phyloP scores from a whole-genome alignment of 2,888 invertebrate species.

The Drosophila barbarae region DNA sequence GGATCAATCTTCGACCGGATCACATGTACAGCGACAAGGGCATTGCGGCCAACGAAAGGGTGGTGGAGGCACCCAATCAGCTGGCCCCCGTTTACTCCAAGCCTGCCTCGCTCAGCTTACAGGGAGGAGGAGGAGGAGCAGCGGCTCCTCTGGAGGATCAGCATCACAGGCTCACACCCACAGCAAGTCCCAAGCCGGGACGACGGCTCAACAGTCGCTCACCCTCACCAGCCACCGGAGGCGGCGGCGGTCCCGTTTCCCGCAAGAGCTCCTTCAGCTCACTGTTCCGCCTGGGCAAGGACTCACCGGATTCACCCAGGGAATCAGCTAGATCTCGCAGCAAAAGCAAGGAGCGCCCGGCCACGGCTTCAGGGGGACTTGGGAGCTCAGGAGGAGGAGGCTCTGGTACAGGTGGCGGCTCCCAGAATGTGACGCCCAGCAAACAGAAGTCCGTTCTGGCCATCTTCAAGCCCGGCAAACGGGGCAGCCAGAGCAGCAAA shows the following conservation, averaged over 20 bases:
- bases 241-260: slow-evolving; percentile 83
- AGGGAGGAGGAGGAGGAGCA: slow-evolving; percentile 62
- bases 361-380: slow-evolving; percentile 50
- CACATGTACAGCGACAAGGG: slow-evolving; percentile 84
- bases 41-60: slow-evolving; percentile 78
- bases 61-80: slow-evolving; percentile 75
- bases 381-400: not conserved
- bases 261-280: slow-evolving; percentile 91
- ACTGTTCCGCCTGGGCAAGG: slow-evolving; percentile 84
- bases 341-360: slow-evolving; percentile 84
- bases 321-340: slow-evolving; percentile 81
- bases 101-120: slow-evolving; percentile 83
- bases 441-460: slow-evolving; percentile 86
- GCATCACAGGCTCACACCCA: slow-evolving; percentile 80
- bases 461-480: slow-evolving; percentile 83
- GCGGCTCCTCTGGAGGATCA: slow-evolving; percentile 67
- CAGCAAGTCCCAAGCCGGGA: slow-evolving; percentile 80
- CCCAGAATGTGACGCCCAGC: slow-evolving; percentile 82
- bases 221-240: slow-evolving; percentile 84
- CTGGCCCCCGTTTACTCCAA: slow-evolving; percentile 74
- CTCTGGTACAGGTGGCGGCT: slow-evolving; percentile 62
- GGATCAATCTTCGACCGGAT: slow-evolving; percentile 88
- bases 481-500: slow-evolving; percentile 80
- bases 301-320: slow-evolving; percentile 79
- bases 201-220: slow-evolving; percentile 80